phyloP scores from a whole-genome alignment of 2,797 vertebrate species.

The Leptodactylus fallax region DNA sequence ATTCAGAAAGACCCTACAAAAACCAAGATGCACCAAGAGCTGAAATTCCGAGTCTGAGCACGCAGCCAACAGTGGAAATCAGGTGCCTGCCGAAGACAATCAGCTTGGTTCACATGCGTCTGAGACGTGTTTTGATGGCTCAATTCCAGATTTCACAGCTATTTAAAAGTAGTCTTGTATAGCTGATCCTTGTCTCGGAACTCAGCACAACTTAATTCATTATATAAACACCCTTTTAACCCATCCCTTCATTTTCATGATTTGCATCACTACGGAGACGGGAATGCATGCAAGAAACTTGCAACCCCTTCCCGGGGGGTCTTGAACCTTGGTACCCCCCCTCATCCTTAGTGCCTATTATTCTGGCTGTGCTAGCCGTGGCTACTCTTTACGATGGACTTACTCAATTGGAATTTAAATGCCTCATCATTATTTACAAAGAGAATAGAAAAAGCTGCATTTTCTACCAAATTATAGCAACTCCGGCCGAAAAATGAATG shows the following conservation, averaged over 20 bases:
- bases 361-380: constrained; percentile 64
- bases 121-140: constrained; percentile 75
- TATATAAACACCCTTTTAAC: constrained; percentile 71
- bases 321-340: constrained; percentile 74
- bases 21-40: constrained; percentile 55
- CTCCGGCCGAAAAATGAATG: constrained; percentile 69
- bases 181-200: constrained; percentile 76
- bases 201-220: constrained; percentile 78
- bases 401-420: constrained; percentile 81
- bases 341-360: constrained; percentile 74
- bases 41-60: constrained; percentile 72
- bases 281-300: constrained; percentile 75
- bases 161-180: constrained; percentile 77
- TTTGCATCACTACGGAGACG: constrained; percentile 79
- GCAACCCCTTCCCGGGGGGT: constrained; percentile 74
- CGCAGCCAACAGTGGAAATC: constrained; percentile 65
- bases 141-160: constrained; percentile 78
- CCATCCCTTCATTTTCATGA: constrained; percentile 72
- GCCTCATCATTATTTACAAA: constrained; percentile 74
- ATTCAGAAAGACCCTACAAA: constrained; percentile 28
- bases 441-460: constrained; percentile 73
- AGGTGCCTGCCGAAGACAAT: constrained; percentile 74
- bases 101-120: constrained; percentile 72
- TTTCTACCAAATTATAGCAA: constrained; percentile 75
- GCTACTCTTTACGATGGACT: constrained; percentile 71